Base-by-base conservation (phyloP, 2,797 vertebrate genomes). In the Pseudotriccus pelzelni region DNA sequence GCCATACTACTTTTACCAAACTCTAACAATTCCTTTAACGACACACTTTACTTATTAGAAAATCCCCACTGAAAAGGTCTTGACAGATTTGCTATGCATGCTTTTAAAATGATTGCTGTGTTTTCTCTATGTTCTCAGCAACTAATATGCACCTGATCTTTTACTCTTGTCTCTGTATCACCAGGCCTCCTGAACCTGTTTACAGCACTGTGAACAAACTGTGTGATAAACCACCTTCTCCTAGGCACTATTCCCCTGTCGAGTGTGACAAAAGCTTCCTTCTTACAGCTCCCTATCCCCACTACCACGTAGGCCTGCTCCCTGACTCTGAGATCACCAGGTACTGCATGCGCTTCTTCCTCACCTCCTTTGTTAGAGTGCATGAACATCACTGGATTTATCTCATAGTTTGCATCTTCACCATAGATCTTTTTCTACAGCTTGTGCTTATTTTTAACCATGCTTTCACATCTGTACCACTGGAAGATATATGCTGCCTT, bases 141-240 rank as follows among this genome's bases (percentile, higher is more conserved):
- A 81, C 94, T 96, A 84, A 86, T 80, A 44, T 12, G 4, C 92
- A 74, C 96, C 97, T 98, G 95, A 89, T 94, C 91, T 98, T 98
- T 97, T 98, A 97, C 98, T 98, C 98, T 98, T 98, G 96, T 98
- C 96, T 98, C 97, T 98, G 95, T 98, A 89, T 97, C 95, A 97
- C 97, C 96, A 99, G 99, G 99, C 98, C 98, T 98, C 98, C 99
- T 96, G 99, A 99, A 98, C 99, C 99, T 73, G 99, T 99, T 98
- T 99, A 99, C 99, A 99, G 99, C 99, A 99, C 99, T 99, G 99
- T 99, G 98, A 99, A 99, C 99, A 99, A 99, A 99, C 98, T 99
- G 94, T 99, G 99, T 98, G 99, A 99, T 98, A 99, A 99, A 98
- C 98, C 98, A 97, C 98, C 99, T 98, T 99, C 99, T 98, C 99